phyloP scores from a whole-genome alignment of 1,140 invertebrate genomes.

The Leptopilina clavipes region DNA sequence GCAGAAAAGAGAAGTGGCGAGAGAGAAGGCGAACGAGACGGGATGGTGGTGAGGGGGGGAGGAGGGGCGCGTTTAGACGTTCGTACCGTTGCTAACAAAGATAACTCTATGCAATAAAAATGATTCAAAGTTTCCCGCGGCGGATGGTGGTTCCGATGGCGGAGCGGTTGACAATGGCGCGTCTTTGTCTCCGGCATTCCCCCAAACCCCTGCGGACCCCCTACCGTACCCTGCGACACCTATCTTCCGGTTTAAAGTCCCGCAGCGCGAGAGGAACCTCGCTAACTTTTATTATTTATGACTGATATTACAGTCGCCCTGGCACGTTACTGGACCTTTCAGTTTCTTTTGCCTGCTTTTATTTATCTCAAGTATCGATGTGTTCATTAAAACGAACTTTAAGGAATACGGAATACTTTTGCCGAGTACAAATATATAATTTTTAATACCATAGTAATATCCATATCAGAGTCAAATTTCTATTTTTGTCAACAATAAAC shows the following conservation, averaged over 20 bases:
- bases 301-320: constrained; percentile 73
- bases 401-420: too few species aligned
- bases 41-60: constrained; percentile 42
- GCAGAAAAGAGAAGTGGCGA: constrained; percentile 42
- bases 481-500: too few species aligned
- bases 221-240: constrained; percentile 72
- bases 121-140: constrained; percentile 77
- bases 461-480: too few species aligned
- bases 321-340: constrained; percentile 50
- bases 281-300: constrained; percentile 77
- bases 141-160: constrained; percentile 75
- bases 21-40: constrained; percentile 49
- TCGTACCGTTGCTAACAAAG: constrained; percentile 75
- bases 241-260: constrained; percentile 76
- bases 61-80: constrained; percentile 70
- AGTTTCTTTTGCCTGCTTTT: constrained; percentile 42
- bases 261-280: constrained; percentile 70
- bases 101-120: constrained; percentile 77
- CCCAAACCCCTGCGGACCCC: constrained; percentile 57
- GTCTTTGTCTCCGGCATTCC: constrained; percentile 73
- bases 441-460: too few species aligned
- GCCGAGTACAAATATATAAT: too few species aligned
- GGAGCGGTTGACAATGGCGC: constrained; percentile 74
- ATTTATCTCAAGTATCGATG: constrained; percentile 52
- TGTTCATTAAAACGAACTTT: constrained; percentile 4